Conservation (phyloP, 2,797 vertebrate genomes). For the Coregonus sp. region DNA sequence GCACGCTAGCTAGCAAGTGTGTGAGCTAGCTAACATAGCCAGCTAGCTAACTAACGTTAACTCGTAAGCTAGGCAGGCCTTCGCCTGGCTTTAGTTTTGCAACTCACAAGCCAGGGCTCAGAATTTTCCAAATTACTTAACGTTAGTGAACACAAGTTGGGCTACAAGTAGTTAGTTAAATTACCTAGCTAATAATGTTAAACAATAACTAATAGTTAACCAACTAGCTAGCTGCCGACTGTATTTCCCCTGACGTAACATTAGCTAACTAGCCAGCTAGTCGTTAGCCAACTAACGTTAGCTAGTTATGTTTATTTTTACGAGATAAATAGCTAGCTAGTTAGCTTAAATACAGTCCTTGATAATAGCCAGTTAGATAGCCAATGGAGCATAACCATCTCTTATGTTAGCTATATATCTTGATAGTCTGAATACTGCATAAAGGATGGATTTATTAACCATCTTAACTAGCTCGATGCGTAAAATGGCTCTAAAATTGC, state of each 20-base stretch:
- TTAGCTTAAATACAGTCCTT: neutral
- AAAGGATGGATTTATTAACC: neutral
- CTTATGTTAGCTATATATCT: too few species aligned
- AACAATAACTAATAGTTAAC: neutral
- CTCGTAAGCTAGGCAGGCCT: constrained; percentile 31
- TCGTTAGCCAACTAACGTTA: too few species aligned
- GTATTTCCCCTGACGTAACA: neutral
- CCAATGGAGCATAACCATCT: neutral
- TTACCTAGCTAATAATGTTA: neutral
- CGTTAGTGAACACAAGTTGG: neutral
- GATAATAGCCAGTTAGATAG: neutral
- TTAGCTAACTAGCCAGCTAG: too few species aligned
- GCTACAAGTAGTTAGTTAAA: neutral
- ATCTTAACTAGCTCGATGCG: neutral
- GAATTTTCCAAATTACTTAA: neutral
- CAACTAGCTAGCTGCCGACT: neutral
- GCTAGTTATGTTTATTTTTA: neutral
- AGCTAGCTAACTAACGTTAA: neutral
- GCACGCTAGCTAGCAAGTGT: neutral
- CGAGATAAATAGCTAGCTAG: neutral
- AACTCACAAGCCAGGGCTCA: neutral
- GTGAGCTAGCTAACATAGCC: neutral
- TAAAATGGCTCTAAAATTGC: neutral
- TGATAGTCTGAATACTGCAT: too few species aligned
- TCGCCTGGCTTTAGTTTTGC: constrained; percentile 4